phyloP scores from a whole-genome alignment of 2,113 vertebrate genomes.

The Hippotragus niger region DNA sequence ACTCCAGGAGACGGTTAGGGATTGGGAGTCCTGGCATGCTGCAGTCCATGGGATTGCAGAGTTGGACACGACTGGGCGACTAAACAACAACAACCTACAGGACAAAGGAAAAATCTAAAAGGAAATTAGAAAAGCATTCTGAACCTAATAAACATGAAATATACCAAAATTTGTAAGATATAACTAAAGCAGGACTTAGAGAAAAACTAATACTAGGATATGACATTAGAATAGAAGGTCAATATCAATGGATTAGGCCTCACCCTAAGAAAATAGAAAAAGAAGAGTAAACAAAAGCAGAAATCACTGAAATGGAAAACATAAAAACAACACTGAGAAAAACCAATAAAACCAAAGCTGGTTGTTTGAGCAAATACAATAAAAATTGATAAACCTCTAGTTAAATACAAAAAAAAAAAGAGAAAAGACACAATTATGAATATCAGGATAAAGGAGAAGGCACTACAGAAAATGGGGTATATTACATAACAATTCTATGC shows the following conservation, averaged over 20 bases:
- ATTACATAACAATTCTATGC: background rate
- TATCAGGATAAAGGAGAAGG: background rate
- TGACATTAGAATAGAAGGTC: background rate
- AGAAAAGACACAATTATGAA: background rate
- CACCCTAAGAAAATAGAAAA: background rate
- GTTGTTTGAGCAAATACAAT: background rate
- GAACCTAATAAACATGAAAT: background rate
- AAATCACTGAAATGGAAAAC: background rate
- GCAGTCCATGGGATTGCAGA: background rate
- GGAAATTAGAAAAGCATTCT: background rate
- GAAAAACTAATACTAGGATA: background rate
- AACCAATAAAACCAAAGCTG: background rate
- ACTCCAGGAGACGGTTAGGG: background rate
- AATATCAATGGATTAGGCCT: background rate
- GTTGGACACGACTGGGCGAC: accelerated
- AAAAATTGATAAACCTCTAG: background rate
- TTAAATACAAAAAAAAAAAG: background rate
- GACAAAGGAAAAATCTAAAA: background rate
- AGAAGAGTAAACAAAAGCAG: background rate
- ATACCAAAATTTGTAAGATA: background rate
- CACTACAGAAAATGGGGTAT: background rate
- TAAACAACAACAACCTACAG: background rate
- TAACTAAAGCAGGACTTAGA: background rate
- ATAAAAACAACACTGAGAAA: background rate
- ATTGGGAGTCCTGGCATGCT: background rate